Evolutionary conservation across 2,113 vertebrate species (phyloP).

Genomic region (Melanerpes aurifrons): DNA sequence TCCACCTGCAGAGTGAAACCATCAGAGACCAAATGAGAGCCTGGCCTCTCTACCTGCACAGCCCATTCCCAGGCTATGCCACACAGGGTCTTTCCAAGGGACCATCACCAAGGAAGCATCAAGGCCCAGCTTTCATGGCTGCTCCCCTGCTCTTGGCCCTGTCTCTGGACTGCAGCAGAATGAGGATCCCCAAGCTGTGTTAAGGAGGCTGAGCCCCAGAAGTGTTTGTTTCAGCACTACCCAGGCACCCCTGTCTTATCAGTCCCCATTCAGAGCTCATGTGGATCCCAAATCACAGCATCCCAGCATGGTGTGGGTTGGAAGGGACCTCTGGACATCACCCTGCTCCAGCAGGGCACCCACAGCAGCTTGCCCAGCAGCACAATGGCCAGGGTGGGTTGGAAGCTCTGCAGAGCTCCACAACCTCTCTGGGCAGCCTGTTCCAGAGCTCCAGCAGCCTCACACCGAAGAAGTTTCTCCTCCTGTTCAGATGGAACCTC

Average conservation of each 20-base stretch:
- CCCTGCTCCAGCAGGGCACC: too few species aligned
- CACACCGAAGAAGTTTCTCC: too few species aligned
- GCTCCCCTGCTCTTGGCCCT: neutral
- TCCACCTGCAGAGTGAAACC: constrained; percentile 83
- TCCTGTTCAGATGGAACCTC: too few species aligned
- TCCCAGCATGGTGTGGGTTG: too few species aligned
- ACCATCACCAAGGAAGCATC: neutral
- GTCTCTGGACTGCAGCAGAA: neutral
- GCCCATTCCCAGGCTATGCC: neutral
- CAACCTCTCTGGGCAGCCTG: too few species aligned
- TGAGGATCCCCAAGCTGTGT: neutral
- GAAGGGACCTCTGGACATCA: too few species aligned
- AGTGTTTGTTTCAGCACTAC: neutral
- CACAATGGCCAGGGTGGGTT: too few species aligned
- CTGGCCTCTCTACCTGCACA: neutral
- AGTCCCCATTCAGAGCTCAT: neutral
- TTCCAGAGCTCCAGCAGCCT: too few species aligned
- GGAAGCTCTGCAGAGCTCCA: too few species aligned
- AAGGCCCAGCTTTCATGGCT: neutral
- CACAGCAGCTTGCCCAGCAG: too few species aligned
- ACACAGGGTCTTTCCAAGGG: accelerated
- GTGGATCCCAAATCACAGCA: neutral
- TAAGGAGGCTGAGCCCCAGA: neutral
- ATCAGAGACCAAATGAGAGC: neutral
- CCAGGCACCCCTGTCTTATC: neutral